These are phyloP conservation scores for Aphelenchoides fujianensis DNA, from an alignment of 1,140 invertebrate genomes.

Conservation along the genomic window DNA sequence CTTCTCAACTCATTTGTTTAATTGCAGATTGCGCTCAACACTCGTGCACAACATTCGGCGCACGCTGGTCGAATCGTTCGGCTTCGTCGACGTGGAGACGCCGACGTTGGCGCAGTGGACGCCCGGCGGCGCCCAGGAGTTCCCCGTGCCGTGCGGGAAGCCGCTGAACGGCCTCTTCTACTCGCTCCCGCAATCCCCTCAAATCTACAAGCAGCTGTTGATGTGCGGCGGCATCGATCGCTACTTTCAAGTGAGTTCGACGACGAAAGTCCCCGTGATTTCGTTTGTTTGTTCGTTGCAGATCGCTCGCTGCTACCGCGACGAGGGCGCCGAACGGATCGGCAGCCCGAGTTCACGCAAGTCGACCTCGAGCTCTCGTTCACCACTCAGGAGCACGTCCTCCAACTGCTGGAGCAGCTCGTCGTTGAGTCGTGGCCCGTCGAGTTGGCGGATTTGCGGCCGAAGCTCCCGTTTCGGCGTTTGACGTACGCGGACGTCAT, in stretches of 20 bases:
- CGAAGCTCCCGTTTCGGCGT: constrained; percentile 70
- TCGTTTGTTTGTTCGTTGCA: no score
- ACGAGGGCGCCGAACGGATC: constrained; percentile 81
- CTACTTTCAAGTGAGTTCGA: constrained; percentile 67
- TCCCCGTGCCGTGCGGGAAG: constrained; percentile 36
- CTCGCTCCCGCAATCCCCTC: constrained; percentile 61
- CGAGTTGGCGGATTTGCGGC: constrained; percentile 61
- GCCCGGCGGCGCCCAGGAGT: constrained; percentile 48
- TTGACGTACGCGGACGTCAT: constrained; percentile 80
- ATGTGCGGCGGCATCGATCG: constrained; percentile 91
- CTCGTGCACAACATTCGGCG: constrained; percentile 34
- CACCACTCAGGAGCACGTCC: constrained; percentile 72
- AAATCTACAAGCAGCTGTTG: constrained; percentile 85
- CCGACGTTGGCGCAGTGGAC: constrained; percentile 39
- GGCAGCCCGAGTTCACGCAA: constrained; percentile 97
- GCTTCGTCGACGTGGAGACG: constrained; percentile 47
- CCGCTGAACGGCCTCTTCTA: constrained; percentile 44
- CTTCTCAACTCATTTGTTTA: no score
- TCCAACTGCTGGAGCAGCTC: constrained; percentile 77
- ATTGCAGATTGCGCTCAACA: constrained; percentile 36
- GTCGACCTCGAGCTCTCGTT: constrained; percentile 94
- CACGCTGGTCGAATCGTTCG: constrained; percentile 29
- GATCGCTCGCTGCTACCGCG: constrained; percentile 92
- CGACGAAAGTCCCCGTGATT: constrained; percentile 8
- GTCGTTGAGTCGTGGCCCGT: constrained; percentile 71